Base-by-base conservation (phyloP, 2,113 vertebrate species). In the Rallus limicola region DNA sequence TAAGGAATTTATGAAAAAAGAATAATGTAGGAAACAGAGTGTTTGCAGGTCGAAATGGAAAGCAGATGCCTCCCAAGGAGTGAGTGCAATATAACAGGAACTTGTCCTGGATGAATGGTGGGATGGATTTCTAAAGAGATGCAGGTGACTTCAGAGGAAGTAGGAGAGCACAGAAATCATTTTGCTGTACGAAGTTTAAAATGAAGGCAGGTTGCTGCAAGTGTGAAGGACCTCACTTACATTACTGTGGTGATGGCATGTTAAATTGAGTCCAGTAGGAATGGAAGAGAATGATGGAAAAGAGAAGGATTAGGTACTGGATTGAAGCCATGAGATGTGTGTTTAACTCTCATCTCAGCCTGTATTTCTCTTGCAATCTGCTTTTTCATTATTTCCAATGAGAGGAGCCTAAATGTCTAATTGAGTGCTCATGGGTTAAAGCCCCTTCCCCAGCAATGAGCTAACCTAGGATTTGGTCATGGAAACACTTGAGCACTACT, bases 31-130 rank as follows among this genome's bases (percentile, higher is more conserved):
- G 88, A 92, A 96, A 87, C 86, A 69, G 88, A 83, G 46, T 10
- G 6, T 88, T 96, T 97, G 91, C 77, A 82, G 77, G 78, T 79
- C 58, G 74, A 89, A 94, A 95, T 96, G 52, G 70, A 82, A 96
- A 96, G 91, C 95, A 96, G 95, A 96, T 95, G 95, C 95, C 84
- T 93, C 88, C 71, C 85, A 20, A n/a, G 82, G 85, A 96, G 82
- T 4, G 38, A 40, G 78, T 68, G 93, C 86, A 81, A 26, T 72
- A 19, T 11, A 69, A 31, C 55, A 91, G 83, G 72, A 88, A 40
- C 90, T 90, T 15, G 29, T 94, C 56, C 52, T 71, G 53, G 42
- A 8, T 74, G 64, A 65, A 29, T 16, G 42, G 71, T 68, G 83
- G 76, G 64, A 59, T 90, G 82, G 76, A 36, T 93, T 92, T 85